Percentiles rank a stretch among this genome's conserved stretches.
Evolutionary conservation across 1,140 invertebrate species (phyloP).

Genomic region (Babylonia areolata): DNA sequence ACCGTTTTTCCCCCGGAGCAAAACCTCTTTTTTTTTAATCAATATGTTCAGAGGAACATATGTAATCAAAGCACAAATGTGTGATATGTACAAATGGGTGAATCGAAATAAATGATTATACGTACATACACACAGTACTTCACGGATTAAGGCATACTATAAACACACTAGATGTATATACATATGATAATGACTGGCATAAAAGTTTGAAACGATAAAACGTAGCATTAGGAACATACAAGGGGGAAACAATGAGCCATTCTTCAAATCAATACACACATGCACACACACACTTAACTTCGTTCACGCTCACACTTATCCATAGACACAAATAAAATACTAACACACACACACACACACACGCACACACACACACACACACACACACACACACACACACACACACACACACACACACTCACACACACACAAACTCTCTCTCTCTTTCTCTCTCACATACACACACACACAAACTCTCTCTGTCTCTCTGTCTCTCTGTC

Average conservation of each 20-base stretch:
- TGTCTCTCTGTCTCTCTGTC: background rate
- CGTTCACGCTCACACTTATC: background rate
- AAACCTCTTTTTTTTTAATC: too few relatives aligned
- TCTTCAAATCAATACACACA: too few relatives aligned
- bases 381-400: background rate
- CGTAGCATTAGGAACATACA: too few relatives aligned
- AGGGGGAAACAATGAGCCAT: too few relatives aligned
- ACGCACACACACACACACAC: constrained; percentile 12
- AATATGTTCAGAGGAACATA: too few relatives aligned
- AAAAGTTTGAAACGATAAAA: too few relatives aligned
- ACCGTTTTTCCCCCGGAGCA: too few relatives aligned
- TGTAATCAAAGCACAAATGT: too few relatives aligned
- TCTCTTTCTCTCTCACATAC: background rate
- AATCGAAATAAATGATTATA: too few relatives aligned
- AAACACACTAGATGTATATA: background rate
- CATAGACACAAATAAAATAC: background rate
- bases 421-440: background rate
- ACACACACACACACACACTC: background rate
- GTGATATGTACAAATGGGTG: too few relatives aligned
- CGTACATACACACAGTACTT: background rate
- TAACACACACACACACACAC: background rate
- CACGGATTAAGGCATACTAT: too few relatives aligned
- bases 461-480: background rate
- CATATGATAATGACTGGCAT: too few relatives aligned
- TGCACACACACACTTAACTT: background rate